phyloP scores from a whole-genome alignment of 2,888 invertebrate genomes.

The Anoplius nigerrimus region DNA sequence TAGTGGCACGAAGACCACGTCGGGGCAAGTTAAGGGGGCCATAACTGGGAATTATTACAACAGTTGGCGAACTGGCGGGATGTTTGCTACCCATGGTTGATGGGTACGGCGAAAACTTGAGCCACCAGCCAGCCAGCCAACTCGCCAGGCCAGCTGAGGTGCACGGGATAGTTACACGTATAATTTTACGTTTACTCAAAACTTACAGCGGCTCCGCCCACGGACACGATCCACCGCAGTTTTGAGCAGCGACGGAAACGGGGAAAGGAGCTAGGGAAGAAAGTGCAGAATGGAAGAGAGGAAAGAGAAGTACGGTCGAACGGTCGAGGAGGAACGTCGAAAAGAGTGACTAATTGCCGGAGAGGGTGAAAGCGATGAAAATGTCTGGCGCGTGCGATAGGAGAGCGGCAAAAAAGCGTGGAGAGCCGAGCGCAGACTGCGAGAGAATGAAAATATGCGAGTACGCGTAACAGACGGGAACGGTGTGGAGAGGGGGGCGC shows the following conservation, averaged over 20 bases:
- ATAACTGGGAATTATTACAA: constrained; percentile 59
- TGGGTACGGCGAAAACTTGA: constrained; percentile 42
- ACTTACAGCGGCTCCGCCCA: constrained; percentile 22
- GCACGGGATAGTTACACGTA: constrained; percentile 20
- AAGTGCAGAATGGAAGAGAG: background rate
- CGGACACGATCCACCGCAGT: constrained; percentile 20
- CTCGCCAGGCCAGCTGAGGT: constrained; percentile 12
- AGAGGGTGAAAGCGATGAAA: no score
- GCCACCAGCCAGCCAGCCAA: constrained; percentile 11
- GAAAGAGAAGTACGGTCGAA: no score
- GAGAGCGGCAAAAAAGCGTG: background rate
- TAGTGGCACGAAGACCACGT: constrained; percentile 6
- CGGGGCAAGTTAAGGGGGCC: constrained; percentile 12
- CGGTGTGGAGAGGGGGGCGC: background rate
- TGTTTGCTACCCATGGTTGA: constrained; percentile 45
- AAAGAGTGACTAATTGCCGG: no score
- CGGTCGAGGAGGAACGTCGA: no score
- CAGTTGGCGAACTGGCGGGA: constrained; percentile 52
- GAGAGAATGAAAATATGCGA: no score
- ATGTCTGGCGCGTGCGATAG: background rate
- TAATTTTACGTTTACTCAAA: constrained; percentile 43
- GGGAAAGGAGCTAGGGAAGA: background rate
- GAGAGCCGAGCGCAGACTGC: no score
- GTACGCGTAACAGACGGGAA: background rate
- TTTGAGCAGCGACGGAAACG: constrained; percentile 15